Percentiles rank a stretch among this genome's conserved stretches.
phyloP scores from a whole-genome alignment of 2,113 vertebrate species.

The Nicator chloris region DNA sequence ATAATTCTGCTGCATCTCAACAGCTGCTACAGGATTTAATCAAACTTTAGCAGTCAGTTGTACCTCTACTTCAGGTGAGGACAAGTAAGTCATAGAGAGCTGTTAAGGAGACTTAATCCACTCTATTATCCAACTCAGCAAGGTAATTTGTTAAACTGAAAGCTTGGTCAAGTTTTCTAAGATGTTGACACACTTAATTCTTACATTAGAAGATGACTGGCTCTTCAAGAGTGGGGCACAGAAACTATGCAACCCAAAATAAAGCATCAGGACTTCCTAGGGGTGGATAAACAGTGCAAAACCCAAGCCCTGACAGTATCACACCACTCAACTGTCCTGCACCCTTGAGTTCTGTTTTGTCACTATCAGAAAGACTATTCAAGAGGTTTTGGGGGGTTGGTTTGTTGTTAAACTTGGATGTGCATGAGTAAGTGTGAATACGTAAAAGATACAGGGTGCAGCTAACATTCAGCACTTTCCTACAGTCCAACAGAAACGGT shows the following conservation, averaged over 20 bases:
- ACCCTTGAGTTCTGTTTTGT: background rate
- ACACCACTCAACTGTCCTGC: background rate
- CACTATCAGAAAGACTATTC: background rate
- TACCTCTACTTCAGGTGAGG: background rate
- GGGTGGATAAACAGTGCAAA: background rate
- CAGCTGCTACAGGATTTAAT: background rate
- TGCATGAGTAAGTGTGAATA: background rate
- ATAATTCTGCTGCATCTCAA: background rate
- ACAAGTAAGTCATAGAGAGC: background rate
- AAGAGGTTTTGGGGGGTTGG: background rate
- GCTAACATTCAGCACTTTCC: background rate
- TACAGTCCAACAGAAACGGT: background rate
- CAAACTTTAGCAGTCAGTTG: background rate
- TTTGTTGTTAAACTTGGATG: background rate
- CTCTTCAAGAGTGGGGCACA: background rate
- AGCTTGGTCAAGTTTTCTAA: background rate
- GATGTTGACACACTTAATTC: background rate
- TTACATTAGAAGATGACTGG: background rate
- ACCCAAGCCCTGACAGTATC: rapidly evolving
- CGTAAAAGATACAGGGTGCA: background rate
- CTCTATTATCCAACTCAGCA: background rate
- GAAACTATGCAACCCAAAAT: background rate
- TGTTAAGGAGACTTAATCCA: background rate
- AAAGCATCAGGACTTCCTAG: background rate
- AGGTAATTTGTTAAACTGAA: background rate